Percentiles rank a stretch among this genome's conserved stretches.
These are phyloP conservation scores for Metopia argyrocephala DNA, from an alignment of 2,888 invertebrate species.

Conservation along the genomic window DNA sequence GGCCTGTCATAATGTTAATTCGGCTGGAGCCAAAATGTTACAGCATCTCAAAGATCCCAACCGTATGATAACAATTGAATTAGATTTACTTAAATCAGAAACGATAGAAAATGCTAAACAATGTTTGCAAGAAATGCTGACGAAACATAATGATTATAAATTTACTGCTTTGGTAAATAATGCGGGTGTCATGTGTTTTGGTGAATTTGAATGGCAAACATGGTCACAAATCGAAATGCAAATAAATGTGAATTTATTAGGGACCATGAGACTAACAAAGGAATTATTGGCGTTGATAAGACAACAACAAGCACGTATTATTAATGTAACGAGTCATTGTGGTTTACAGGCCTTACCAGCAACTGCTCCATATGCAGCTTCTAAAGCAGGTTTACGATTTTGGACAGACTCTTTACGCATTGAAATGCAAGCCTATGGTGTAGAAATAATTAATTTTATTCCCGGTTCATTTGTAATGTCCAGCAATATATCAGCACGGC, in stretches of 20 bases:
- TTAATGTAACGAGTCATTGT: conserved; percentile 92
- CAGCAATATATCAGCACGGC: conserved; percentile 85
- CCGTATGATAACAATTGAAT: conserved; percentile 79
- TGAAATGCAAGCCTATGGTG: conserved; percentile 85
- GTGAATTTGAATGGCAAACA: conserved; percentile 94
- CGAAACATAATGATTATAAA: conserved; percentile 69
- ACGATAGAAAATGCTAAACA: conserved; percentile 78
- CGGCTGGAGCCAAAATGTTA: conserved; percentile 82
- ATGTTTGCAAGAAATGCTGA: conserved; percentile 69
- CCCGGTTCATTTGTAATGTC: conserved; percentile 87
- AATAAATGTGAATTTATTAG: conserved; percentile 90
- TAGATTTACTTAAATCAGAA: conserved; percentile 84
- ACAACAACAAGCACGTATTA: conserved; percentile 82
- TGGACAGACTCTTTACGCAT: conserved; percentile 87
- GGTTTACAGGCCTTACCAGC: conserved; percentile 85
- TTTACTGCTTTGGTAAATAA: conserved; percentile 92
- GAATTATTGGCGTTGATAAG: conserved; percentile 86
- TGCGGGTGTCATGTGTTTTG: conserved; percentile 93
- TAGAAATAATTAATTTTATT: conserved; percentile 86
- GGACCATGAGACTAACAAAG: conserved; percentile 87
- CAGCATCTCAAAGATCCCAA: conserved; percentile 71
- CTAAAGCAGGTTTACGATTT: conserved; percentile 87
- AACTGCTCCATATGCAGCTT: conserved; percentile 87
- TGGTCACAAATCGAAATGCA: conserved; percentile 83
- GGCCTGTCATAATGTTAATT: conserved; percentile 83